These are phyloP conservation scores for Clavelina lepadiformis DNA, from an alignment of 23 tunicate species.

Conservation along the genomic window DNA sequence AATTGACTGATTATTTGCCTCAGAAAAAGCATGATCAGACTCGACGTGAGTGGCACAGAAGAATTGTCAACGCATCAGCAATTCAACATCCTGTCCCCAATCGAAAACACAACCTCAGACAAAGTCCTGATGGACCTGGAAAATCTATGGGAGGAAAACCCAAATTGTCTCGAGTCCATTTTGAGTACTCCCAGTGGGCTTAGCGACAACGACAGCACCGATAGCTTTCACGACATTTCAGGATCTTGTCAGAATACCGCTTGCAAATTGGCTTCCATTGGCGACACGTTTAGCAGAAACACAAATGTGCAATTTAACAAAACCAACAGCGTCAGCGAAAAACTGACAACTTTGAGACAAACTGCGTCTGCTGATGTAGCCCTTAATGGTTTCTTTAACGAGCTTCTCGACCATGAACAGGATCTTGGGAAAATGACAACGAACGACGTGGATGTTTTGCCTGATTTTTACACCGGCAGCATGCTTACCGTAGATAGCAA, in stretches of 20 bases:
- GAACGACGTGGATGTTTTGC: too few species aligned
- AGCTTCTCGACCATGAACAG: conserved; percentile 4
- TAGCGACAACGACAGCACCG: conserved; percentile 40
- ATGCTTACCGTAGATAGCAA: too few species aligned
- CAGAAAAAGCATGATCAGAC: conserved; percentile 27
- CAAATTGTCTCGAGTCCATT: conserved; percentile 55
- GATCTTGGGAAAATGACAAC: too few species aligned
- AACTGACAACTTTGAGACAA: neutral
- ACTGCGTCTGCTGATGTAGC: neutral
- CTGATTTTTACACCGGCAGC: too few species aligned
- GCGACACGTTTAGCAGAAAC: conserved; percentile 45
- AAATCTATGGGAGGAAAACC: conserved; percentile 49
- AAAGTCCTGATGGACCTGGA: conserved; percentile 47
- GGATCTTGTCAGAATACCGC: neutral
- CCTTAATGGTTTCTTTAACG: neutral
- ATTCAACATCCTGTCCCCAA: neutral
- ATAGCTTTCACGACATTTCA: neutral
- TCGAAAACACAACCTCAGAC: neutral
- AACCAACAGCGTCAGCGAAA: too few species aligned
- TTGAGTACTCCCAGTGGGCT: conserved; percentile 23
- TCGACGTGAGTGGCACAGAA: conserved; percentile 24
- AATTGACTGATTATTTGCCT: neutral
- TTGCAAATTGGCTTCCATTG: conserved; percentile 45
- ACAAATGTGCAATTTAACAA: neutral
- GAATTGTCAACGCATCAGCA: conserved; percentile 37